Evolutionary conservation across 1,140 invertebrate species (phyloP).

Genomic region (Aphis craccivora): DNA sequence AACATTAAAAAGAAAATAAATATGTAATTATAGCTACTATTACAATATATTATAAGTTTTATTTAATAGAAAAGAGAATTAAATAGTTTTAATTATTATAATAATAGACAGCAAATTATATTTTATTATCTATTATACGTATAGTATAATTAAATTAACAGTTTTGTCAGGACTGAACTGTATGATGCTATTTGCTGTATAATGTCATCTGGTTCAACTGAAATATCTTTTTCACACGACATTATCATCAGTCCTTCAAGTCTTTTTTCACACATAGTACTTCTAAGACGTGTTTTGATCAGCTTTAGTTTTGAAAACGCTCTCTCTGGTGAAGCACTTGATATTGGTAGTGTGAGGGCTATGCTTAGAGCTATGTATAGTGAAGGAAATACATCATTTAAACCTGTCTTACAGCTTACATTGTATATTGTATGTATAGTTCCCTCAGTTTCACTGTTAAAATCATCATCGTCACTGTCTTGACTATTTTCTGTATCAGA

Average conservation of each 20-base stretch:
- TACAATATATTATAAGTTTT: too few species aligned
- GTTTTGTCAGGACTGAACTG: neutral
- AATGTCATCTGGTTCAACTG: neutral
- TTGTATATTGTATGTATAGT: slow-evolving; percentile 16
- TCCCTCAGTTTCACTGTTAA: neutral
- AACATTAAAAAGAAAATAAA: too few species aligned
- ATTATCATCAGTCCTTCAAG: neutral
- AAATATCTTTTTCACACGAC: neutral
- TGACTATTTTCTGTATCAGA: neutral
- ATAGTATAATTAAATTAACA: neutral
- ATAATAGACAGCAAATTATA: too few species aligned
- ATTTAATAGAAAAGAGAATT: too few species aligned
- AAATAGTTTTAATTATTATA: too few species aligned
- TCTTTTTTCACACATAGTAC: neutral
- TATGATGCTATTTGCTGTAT: neutral
- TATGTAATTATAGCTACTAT: too few species aligned
- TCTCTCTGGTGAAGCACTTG: slow-evolving; percentile 28
- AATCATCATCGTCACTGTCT: neutral
- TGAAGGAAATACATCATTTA: slow-evolving; percentile 30
- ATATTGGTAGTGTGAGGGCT: neutral
- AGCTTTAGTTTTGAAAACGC: slow-evolving; percentile 13
- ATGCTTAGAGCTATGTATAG: slow-evolving; percentile 18
- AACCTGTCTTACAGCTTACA: neutral
- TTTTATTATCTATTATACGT: too few species aligned
- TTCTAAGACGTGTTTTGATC: neutral